Evolutionary conservation across 1,140 invertebrate genomes (phyloP), one percentile per base, ranked within the genome.

Genomic region (Drosophila auraria): DNA sequence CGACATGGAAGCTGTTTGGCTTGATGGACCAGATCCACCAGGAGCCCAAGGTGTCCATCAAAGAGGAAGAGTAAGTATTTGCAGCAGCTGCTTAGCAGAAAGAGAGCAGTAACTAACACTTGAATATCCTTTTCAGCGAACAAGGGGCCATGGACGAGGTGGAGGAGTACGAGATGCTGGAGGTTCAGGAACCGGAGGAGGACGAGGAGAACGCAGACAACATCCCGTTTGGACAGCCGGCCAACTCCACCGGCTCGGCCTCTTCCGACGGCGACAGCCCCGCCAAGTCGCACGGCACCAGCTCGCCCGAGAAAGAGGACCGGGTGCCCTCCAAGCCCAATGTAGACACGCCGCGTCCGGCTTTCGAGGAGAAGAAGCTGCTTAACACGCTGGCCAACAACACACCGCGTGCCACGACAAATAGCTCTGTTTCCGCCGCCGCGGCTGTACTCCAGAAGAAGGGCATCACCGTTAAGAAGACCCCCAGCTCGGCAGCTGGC

Each of bases 141-240:
- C 65, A 64, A 54, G 51, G 68, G 30, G 64, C 86, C 17, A 77
- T 91, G 79, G 91, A 92, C 33, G 90, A 92, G 27, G 84, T 89
- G 11, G 92, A 92, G 51, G 91, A 92, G 53, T 92, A 80, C 23
- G 92, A 93, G 59, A 92, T 93, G 87, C 50, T 93, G 20, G 92
- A 93, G 20, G 92, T 93, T 5, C 91, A 89, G 44, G 89, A 91
- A 51, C 84, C 63, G 7, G 91, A 92, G 30, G 91, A 92, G 7
- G 90, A 90, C 2, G 92, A 93, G 5, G 77, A 57, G 2, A 36
- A 57, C 20, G 7, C 36, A 11, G 54, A 91, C 3, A 42, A 49
- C 14, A 63, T 49, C 8, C 57, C 60, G 11, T 83, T 70, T 27
- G 78, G 69, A 2, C 83, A 84, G 49, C 54, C 64, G 9, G 47